Evolutionary conservation across 2,797 vertebrate species (phyloP), one percentile per base, ranked within the genome.

Genomic region (Hephaestus fuliginosus): DNA sequence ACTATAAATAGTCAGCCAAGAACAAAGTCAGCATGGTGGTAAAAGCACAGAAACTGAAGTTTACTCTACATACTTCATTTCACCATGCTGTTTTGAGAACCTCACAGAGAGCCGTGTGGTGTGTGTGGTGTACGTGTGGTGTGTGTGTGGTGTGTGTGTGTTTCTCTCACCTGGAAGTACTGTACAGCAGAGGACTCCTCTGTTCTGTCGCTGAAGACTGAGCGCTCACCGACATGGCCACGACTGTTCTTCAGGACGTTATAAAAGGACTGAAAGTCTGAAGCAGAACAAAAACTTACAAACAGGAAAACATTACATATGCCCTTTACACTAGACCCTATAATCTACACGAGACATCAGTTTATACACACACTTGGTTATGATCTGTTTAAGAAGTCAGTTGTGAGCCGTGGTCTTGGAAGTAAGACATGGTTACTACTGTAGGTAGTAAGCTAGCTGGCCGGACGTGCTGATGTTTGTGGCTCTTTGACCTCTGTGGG

Each of bases 161-260:
- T 14, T 39, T 73, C 51, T 80, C 88, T 91, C 80, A 99, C 98
- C 97, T 99, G 98, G 93, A 99, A 99, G 93, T 99, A 99, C 95
- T 99, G 98, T 86, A 98, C 98, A 15, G 98, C 98, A 10, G 98
- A 99, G 36, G 98, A 98, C 84, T 99, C 98, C 92, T 99, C 98
- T 0, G 98, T 99, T 86, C 98, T 95, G 64, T 99, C 98, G 9
- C 97, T 99, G 95, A 99, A 99, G 36, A 97, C 98, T 0, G 97
- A 98, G 41, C 86, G 95, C 88, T 99, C 98, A 1, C 88, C 73
- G 44, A 93, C 85, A 74, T 97, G 97, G 0, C 96, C 96, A 1
- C 97, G 96, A 84, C 97, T 97, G 91, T 96, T 97, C 90, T 98
- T 98, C 89, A 99, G 95, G 76, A 98, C 95, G 86, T 98, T 99